Base-by-base conservation (phyloP, 2,888 invertebrate species). In the Hesperia comma region DNA sequence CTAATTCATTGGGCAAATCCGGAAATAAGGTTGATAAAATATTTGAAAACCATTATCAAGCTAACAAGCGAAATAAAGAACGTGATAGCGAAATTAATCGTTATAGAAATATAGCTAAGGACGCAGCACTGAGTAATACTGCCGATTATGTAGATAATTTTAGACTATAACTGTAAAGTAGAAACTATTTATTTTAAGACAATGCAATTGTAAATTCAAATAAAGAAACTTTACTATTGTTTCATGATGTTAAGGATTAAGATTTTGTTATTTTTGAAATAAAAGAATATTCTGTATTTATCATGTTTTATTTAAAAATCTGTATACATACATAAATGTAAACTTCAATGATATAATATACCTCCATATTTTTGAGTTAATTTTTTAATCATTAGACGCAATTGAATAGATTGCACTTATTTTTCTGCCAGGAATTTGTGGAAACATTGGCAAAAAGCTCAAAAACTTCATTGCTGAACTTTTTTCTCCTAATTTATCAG, bases 381-480 rank as follows among this genome's bases (percentile, higher is more conserved):
- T 49, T 12, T 49, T 46, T 46, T 17, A 41, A 10, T 46, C 17
- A 46, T 46, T 2, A 17, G 46, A 6, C 5, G n/a, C 43, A 2
- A 12, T 37, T 17, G 37, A 40, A 49, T 63, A 14, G 5, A 19
- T 15, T 4, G 14, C 21, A 5, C 26, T 32, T 15, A 32, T 51
- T 60, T 41, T 54, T 41, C 14, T 49, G 14, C 15, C 40, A 6
- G 72, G 78, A n/a, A 81, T 61, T 71, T 79, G 76, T 15, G 86
- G 86, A 61, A 86, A 87, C 78, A 86, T 79, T 4, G 87, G 87
- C 43, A 86, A 73, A 67, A 81, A 77, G 54, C 77, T 76, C 6
- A 86, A 69, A 32, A 81, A 61, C 70, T 82, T 85, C 2, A 78
- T 43, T 32, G 68, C 64, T 4, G 78, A 69, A 41, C 77, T 70